phyloP scores from a whole-genome alignment of 2,888 invertebrate genomes.

The Allolobophora icterica region DNA sequence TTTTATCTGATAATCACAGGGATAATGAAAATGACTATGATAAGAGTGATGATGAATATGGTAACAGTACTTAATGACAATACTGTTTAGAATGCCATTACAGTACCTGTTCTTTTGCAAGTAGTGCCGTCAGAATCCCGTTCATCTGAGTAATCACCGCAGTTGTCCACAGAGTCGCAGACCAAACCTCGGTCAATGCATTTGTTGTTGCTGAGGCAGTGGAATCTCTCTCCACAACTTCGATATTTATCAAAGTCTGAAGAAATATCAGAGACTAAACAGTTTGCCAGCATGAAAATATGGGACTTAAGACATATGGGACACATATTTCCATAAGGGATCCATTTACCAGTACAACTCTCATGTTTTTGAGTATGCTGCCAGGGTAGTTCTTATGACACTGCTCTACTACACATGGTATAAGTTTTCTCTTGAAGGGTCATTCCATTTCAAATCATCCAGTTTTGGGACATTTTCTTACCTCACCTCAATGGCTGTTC shows the following conservation, averaged over 20 bases:
- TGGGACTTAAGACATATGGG: no score
- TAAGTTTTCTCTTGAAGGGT: no score
- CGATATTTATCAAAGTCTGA: slow-evolving; percentile 18
- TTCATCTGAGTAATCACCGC: slow-evolving; percentile 62
- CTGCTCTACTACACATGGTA: no score
- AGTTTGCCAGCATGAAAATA: no score
- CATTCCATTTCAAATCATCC: no score
- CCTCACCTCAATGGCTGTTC: no score
- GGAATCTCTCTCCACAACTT: slow-evolving; percentile 54
- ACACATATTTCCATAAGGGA: no score
- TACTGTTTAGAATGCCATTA: background rate
- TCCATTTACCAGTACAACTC: no score
- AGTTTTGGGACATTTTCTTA: no score
- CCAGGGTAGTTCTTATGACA: no score
- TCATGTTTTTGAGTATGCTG: no score
- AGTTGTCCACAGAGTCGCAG: slow-evolving; percentile 62
- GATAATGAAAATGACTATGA: background rate
- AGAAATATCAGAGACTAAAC: background rate
- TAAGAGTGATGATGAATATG: background rate
- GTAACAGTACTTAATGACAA: background rate
- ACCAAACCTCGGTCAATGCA: slow-evolving; percentile 59
- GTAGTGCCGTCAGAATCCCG: slow-evolving; percentile 54
- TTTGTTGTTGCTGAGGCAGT: slow-evolving; percentile 57
- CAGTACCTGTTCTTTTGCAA: slow-evolving; percentile 50
- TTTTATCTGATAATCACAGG: background rate